Base-by-base conservation (phyloP, 1,140 invertebrate genomes). In the Cepaea nemoralis region DNA sequence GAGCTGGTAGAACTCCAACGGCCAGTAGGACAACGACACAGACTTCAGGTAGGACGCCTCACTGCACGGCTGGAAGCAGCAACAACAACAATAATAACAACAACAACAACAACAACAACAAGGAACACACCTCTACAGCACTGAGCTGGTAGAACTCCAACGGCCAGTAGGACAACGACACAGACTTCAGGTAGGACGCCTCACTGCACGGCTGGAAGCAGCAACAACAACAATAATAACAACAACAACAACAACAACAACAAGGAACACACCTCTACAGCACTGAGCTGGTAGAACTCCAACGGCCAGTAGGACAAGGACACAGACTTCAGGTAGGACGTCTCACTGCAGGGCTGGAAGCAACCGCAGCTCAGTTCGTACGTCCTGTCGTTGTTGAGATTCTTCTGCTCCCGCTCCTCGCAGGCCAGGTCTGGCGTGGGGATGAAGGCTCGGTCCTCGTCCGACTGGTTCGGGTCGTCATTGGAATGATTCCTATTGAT, bases 301-400 rank as follows among this genome's bases (percentile, higher is more conserved):
- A 89, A 78, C 3, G 89, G 89, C 88, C 88, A 90, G 82, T 90
- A 90, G 31, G 89, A 90, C n/a, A 89, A 82, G 14, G 89, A 90
- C 0, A 90, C 70, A 10, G 88, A 87, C 77, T 89, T 90, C 74
- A 89, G 88, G 81, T 89, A 90, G 33, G 85, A 83, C 10, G 87
- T 89, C 76, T 90, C 89, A 19, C 83, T 74, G 69, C 89, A 90
- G 0, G 88, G 89, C 81, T 90, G 89, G 55, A 84, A 89, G 70
- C 89, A 90, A 55, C 84, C 77, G 69, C 89, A 90, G 6, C 76
- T 79, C 5, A 74, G 83, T 81, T 89, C 88, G 80, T 89, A 89
- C 45, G 85, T 83, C 3, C 88, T 66, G 67, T 90, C 86, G 79
- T 87, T 87, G 79, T 87, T 84, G 19, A 90, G 77, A 33, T 88